Percentiles rank a stretch among this genome's conserved stretches.
Conservation (phyloP, 2,113 vertebrate genomes). For the Pteropus alecto region DNA sequence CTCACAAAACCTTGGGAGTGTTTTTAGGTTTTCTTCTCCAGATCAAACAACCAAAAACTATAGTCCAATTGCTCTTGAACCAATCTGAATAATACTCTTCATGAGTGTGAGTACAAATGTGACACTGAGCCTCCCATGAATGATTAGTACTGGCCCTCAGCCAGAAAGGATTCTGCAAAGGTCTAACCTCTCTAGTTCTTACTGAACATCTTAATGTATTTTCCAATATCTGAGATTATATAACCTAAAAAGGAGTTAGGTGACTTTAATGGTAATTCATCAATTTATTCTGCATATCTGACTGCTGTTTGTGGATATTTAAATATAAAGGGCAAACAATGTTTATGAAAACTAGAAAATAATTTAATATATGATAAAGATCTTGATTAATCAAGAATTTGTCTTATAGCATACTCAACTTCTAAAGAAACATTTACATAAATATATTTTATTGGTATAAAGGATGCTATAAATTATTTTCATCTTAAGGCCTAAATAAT, state of each 20-base stretch:
- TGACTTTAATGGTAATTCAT: not conserved
- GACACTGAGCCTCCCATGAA: not conserved
- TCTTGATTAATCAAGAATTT: not conserved
- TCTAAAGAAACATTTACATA: not conserved
- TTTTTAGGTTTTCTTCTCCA: not conserved
- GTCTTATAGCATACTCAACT: not conserved
- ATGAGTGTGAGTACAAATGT: not conserved
- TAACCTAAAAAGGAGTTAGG: not conserved
- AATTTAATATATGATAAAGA: not conserved
- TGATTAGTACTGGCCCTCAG: not conserved
- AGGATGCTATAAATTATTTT: not conserved
- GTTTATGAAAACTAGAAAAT: conserved; percentile 4
- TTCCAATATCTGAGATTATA: not conserved
- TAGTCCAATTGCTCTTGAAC: not conserved
- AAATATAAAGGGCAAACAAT: not conserved
- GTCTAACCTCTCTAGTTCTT: not conserved
- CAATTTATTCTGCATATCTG: not conserved
- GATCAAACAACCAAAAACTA: not conserved
- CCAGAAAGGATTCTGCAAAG: not conserved
- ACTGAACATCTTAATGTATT: not conserved
- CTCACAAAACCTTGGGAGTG: not conserved
- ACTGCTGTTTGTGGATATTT: not conserved
- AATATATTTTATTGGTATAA: not conserved
- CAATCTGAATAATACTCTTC: not conserved
- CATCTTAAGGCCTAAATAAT: not conserved